Evolutionary conservation across 92 coral and sea anemone species (phyloP).

Genomic region (Umimayanthus kanabou): DNA sequence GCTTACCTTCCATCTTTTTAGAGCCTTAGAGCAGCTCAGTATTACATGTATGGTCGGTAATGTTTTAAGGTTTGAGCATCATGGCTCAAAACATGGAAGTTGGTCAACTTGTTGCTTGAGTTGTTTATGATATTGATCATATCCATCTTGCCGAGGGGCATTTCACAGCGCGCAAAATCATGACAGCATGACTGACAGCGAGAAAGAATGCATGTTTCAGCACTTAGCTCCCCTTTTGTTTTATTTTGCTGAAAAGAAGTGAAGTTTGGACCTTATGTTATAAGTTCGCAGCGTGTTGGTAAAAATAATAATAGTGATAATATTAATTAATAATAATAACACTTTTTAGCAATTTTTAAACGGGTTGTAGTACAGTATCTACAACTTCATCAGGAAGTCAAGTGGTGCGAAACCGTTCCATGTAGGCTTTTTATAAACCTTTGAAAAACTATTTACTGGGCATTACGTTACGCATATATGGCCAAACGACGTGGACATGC

Average conservation of each 20-base stretch:
- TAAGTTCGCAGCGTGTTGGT: neutral
- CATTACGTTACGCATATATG: too few relatives aligned
- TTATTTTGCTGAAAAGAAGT: neutral
- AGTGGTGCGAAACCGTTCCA: too few relatives aligned
- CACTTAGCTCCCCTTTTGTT: neutral
- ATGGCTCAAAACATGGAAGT: neutral
- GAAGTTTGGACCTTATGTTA: neutral
- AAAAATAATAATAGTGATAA: neutral
- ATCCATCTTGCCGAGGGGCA: neutral
- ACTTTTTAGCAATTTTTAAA: too few relatives aligned
- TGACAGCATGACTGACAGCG: neutral
- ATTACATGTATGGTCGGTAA: too few relatives aligned
- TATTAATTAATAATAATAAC: too few relatives aligned
- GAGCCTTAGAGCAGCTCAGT: too few relatives aligned
- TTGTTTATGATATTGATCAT: neutral
- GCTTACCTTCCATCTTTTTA: neutral
- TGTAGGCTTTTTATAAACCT: too few relatives aligned
- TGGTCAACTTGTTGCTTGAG: neutral
- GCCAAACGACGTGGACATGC: too few relatives aligned
- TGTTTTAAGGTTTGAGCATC: too few relatives aligned
- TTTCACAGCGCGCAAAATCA: neutral
- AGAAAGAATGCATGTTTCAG: neutral
- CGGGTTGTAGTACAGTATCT: too few relatives aligned
- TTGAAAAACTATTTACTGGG: too few relatives aligned
- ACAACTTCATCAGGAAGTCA: too few relatives aligned